phyloP scores from a whole-genome alignment of 1,140 invertebrate species.

The Drosophila cardini region DNA sequence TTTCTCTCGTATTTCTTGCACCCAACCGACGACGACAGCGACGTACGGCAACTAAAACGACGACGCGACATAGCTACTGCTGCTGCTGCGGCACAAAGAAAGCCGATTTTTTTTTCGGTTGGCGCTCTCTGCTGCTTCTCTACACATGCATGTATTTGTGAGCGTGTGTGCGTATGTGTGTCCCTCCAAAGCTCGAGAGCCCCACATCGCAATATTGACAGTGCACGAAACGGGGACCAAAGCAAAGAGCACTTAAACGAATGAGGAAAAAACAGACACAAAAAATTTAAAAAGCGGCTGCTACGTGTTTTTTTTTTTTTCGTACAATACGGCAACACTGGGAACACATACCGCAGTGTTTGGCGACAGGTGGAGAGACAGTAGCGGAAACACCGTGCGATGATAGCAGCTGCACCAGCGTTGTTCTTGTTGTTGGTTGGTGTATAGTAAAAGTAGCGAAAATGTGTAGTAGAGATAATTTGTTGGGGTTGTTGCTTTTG shows the following conservation, averaged over 20 bases:
- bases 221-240: constrained; percentile 47
- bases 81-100: constrained; percentile 65
- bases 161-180: constrained; percentile 33
- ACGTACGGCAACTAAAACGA: constrained; percentile 78
- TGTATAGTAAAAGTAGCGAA: constrained; percentile 65
- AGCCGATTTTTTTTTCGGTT: constrained; percentile 63
- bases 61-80: constrained; percentile 46
- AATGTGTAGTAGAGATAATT: constrained; percentile 69
- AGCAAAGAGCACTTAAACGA: constrained; percentile 47
- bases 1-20: constrained; percentile 75
- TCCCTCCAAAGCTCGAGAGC: constrained; percentile 54
- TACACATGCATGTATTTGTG: constrained; percentile 31
- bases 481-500: constrained; percentile 69
- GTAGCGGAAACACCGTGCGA: constrained; percentile 31
- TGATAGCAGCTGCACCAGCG: constrained; percentile 52
- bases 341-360: constrained; percentile 23
- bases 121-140: constrained; percentile 55
- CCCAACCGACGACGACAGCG: constrained; percentile 77
- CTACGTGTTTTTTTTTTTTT: constrained; percentile 31
- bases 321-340: constrained; percentile 49
- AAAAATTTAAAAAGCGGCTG: constrained; percentile 43
- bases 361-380: constrained; percentile 58
- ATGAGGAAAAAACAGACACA: constrained; percentile 29
- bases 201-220: constrained; percentile 43
- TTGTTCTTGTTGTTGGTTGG: constrained; percentile 47